phyloP scores from a whole-genome alignment of 2,888 invertebrate genomes.

The Caenorhabditis virilis region DNA sequence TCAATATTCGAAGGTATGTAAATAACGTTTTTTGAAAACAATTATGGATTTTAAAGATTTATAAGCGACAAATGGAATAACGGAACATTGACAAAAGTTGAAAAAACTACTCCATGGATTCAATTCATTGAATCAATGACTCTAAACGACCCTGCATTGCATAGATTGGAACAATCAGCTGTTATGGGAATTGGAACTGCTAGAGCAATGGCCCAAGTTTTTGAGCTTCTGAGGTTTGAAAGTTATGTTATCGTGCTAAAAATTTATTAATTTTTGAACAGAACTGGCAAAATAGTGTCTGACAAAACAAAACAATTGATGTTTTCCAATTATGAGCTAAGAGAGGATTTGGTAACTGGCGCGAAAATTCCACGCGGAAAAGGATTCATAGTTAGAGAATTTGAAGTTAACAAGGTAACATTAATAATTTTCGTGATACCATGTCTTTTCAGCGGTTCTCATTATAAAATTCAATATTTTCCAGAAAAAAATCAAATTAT shows the following conservation, averaged over 20 bases:
- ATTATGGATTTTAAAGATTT: no score
- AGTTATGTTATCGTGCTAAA: background rate
- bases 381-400: slow-evolving; percentile 36
- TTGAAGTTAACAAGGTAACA: slow-evolving; percentile 2
- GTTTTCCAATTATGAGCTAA: slow-evolving; percentile 27
- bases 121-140: slow-evolving; percentile 47
- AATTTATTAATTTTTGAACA: slow-evolving; percentile 1
- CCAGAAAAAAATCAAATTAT: slow-evolving; percentile 28
- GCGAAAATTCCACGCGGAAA: slow-evolving; percentile 32
- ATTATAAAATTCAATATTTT: slow-evolving; percentile 3
- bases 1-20: slow-evolving; percentile 27
- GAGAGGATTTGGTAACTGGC: slow-evolving; percentile 38
- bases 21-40: no score
- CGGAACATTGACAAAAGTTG: slow-evolving; percentile 27
- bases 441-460: background rate
- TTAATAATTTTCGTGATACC: background rate
- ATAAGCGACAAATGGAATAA: slow-evolving; percentile 15
- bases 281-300: slow-evolving; percentile 23
- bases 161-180: slow-evolving; percentile 56
- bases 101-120: slow-evolving; percentile 30
- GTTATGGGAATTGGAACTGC: slow-evolving; percentile 57
- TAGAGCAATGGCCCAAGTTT: slow-evolving; percentile 52
- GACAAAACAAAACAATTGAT: slow-evolving; percentile 7
- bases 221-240: slow-evolving; percentile 29
- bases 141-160: slow-evolving; percentile 60